Evolutionary conservation across 2,797 vertebrate genomes (phyloP).

Genomic region (Oreochromis mossambicus): DNA sequence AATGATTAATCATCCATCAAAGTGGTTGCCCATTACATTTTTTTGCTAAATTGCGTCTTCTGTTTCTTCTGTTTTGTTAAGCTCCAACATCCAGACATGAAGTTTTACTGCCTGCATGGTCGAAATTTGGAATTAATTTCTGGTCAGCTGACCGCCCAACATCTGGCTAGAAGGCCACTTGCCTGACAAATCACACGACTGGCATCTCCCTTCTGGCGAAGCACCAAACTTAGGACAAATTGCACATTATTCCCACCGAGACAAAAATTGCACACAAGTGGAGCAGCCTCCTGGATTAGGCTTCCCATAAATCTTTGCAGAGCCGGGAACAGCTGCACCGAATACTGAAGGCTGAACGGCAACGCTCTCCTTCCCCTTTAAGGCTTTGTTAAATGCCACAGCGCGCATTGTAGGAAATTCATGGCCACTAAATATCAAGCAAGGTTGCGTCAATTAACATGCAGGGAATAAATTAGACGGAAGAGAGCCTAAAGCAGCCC

Average conservation of each 20-base stretch:
- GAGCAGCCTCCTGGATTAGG: constrained; percentile 1
- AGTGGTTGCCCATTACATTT: background rate
- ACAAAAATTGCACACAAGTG: constrained; percentile 3
- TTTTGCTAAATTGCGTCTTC: background rate
- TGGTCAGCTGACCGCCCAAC: background rate
- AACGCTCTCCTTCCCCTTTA: constrained; percentile 3
- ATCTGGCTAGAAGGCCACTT: background rate
- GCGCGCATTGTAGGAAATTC: constrained; percentile 29
- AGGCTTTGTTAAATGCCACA: constrained; percentile 57
- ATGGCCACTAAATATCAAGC: constrained; percentile 54
- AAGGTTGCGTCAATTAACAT: constrained; percentile 40
- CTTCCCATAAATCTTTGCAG: constrained; percentile 47
- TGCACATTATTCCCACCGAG: constrained; percentile 8
- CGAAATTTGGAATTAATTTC: background rate
- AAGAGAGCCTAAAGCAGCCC: constrained; percentile 30
- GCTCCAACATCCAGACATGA: background rate
- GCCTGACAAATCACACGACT: background rate
- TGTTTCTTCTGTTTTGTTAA: background rate
- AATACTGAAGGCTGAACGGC: constrained; percentile 24
- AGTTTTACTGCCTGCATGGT: background rate
- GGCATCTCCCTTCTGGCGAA: background rate
- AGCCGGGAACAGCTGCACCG: constrained; percentile 36
- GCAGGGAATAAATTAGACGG: constrained; percentile 23
- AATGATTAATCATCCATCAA: background rate
- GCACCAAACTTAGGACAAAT: background rate